Base-by-base conservation (phyloP, 2,888 invertebrate species). In the Choristoneura rosaceana region DNA sequence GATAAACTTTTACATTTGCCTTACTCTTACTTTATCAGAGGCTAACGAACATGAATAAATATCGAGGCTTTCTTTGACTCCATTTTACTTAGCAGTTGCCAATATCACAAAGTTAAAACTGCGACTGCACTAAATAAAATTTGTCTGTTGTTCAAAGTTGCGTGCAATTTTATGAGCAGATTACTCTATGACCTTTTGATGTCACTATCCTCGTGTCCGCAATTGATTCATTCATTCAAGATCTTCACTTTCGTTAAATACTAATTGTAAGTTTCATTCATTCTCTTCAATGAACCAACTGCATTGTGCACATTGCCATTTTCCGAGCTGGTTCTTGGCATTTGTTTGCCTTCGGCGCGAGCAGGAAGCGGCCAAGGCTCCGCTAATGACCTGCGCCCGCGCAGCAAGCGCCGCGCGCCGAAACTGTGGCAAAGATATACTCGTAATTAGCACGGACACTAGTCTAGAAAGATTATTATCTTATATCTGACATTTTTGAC, bases 301-400 rank as follows among this genome's bases (percentile, higher is more conserved):
- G 25, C 10, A 55, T 0, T 4, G 17, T 25, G 17, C 12, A 52
- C 25, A 12, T 55, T 25, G 25, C 55, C 25, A 55, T 55, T 25
- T 55, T 55, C 17, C 15, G 15, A 12, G 25, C 55, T 55, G 55
- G 9, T 52, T 41, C 34, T 17, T 55, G 69, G 55, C 43, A 55
- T 62, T 69, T 52, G 52, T 45, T 61, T 33, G 15, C 55, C 55
- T 25, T 50, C 8, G 47, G 52, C 55, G 52, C 17, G 43, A 50
- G 25, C 61, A 61, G 69, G 62, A 62, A 62, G 52, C n/a, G 17
- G 10, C 12, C 43, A 69, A 62, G 69, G 62, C 15, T 52, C 61
- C 15, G 7, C 12, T 47, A 68, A 60, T 41, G 52, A 52, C 34
- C 52, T 52, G 50, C 50, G 10, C 50, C 25, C 50, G 41, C 52